A percentile compares a stretch with the other conserved stretches of the same genome.
Conservation (phyloP, 2,888 invertebrate genomes). For the Digitonthophagus gazella region DNA sequence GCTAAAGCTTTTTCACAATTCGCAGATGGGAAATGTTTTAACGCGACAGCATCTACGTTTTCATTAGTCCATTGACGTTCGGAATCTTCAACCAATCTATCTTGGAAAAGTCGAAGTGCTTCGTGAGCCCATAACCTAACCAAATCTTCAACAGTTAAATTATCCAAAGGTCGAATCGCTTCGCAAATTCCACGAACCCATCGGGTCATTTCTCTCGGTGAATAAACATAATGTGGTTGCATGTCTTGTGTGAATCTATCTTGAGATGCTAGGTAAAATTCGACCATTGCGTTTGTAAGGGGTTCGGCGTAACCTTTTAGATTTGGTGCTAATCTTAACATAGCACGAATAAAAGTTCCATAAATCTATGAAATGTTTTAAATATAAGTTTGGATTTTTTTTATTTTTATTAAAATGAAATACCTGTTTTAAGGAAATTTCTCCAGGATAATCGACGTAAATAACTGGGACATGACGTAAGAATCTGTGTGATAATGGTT, state of each 20-base stretch:
- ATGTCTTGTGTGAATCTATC: slow-evolving; percentile 99
- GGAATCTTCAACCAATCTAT: slow-evolving; percentile 87
- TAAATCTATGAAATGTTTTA: slow-evolving; percentile 69
- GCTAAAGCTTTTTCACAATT: slow-evolving; percentile 74
- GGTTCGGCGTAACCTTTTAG: slow-evolving; percentile 93
- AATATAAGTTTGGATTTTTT: not conserved
- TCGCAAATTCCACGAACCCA: slow-evolving; percentile 99
- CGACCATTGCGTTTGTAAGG: slow-evolving; percentile 98
- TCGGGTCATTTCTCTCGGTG: slow-evolving; percentile 97
- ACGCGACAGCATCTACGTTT: slow-evolving; percentile 88
- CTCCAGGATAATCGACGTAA: slow-evolving; percentile 99
- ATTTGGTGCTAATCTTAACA: slow-evolving; percentile 91
- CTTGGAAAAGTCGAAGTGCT: slow-evolving; percentile 95
- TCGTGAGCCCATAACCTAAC: slow-evolving; percentile 99
- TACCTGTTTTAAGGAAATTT: slow-evolving; percentile 90
- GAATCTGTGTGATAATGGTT: slow-evolving; percentile 82
- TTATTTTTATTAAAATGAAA: not conserved
- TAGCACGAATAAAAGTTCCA: slow-evolving; percentile 97
- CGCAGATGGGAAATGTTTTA: slow-evolving; percentile 85
- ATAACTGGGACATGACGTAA: slow-evolving; percentile 96
- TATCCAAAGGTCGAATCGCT: slow-evolving; percentile 94
- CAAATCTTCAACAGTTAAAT: slow-evolving; percentile 86
- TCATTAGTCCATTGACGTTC: slow-evolving; percentile 98
- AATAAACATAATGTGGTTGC: slow-evolving; percentile 99
- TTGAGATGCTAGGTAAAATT: slow-evolving; percentile 94